Conservation (phyloP, 2,797 vertebrate species). For the Phoeniculus purpureus region DNA sequence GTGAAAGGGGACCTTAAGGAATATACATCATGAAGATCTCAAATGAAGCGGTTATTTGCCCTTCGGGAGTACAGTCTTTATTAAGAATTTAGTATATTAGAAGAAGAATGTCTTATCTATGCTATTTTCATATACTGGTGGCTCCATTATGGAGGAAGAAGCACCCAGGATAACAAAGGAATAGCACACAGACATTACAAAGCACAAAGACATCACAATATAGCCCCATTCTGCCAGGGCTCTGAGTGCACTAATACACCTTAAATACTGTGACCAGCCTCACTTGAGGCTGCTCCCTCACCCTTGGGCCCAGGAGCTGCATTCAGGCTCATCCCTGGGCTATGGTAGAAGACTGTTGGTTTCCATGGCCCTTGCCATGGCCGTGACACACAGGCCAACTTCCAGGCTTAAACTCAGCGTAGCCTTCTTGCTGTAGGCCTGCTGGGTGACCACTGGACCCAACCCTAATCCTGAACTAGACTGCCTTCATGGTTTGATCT, state of each 20-base stretch:
- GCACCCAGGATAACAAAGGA: neutral
- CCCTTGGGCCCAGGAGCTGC: neutral
- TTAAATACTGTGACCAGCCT: neutral
- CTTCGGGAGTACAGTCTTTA: neutral
- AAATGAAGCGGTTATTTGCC: neutral
- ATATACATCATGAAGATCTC: neutral
- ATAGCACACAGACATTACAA: too few relatives aligned
- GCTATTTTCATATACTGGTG: neutral
- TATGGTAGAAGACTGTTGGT: neutral
- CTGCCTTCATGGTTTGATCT: neutral
- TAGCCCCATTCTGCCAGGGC: neutral
- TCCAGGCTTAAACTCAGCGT: neutral
- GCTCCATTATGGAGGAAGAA: neutral
- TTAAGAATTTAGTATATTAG: neutral
- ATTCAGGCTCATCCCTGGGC: neutral
- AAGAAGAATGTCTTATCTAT: neutral
- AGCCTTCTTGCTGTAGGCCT: neutral
- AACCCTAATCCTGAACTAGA: neutral
- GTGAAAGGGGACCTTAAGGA: neutral
- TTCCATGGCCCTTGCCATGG: accelerated
- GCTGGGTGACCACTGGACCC: neutral
- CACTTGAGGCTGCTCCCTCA: neutral
- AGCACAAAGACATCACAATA: neutral
- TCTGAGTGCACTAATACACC: neutral
- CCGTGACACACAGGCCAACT: neutral